These are phyloP conservation scores for Mycalesis mineus DNA, from an alignment of 2,888 invertebrate species.

Conservation along the genomic window DNA sequence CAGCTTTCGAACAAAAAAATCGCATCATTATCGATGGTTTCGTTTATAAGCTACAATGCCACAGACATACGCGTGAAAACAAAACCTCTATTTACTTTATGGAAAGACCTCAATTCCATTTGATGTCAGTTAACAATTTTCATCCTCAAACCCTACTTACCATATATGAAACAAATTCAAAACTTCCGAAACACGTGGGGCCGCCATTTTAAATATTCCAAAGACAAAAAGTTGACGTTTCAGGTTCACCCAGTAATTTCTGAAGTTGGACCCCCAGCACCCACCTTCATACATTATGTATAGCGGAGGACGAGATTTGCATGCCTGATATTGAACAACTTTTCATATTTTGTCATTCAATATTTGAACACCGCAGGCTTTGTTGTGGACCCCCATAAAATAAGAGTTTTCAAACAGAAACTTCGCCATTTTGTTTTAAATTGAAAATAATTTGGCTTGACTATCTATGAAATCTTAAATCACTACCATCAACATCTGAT, in stretches of 20 bases:
- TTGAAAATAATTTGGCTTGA: too few relatives aligned
- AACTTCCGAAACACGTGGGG: background rate
- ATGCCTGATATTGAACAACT: conserved; percentile 65
- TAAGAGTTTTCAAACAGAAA: background rate
- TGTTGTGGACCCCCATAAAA: background rate
- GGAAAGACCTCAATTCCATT: too few relatives aligned
- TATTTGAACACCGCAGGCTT: conserved; percentile 38
- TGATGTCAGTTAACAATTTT: background rate
- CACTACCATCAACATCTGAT: too few relatives aligned
- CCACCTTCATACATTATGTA: conserved; percentile 60
- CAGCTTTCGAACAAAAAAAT: too few relatives aligned
- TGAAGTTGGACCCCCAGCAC: conserved; percentile 11
- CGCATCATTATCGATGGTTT: too few relatives aligned
- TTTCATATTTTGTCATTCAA: conserved; percentile 63
- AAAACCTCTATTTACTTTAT: too few relatives aligned
- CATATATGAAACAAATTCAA: background rate
- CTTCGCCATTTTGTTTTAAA: background rate
- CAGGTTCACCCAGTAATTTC: conserved; percentile 20
- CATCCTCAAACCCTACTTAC: background rate
- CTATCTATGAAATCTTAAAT: too few relatives aligned
- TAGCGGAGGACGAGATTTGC: conserved; percentile 56
- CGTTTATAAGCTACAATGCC: too few relatives aligned
- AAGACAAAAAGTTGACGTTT: conserved; percentile 16
- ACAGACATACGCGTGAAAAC: too few relatives aligned
- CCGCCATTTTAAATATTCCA: conserved; percentile 1